Evolutionary conservation across 2,888 invertebrate genomes (phyloP), one percentile per base, ranked within the genome.

Genomic region (Arctia plantaginis): DNA sequence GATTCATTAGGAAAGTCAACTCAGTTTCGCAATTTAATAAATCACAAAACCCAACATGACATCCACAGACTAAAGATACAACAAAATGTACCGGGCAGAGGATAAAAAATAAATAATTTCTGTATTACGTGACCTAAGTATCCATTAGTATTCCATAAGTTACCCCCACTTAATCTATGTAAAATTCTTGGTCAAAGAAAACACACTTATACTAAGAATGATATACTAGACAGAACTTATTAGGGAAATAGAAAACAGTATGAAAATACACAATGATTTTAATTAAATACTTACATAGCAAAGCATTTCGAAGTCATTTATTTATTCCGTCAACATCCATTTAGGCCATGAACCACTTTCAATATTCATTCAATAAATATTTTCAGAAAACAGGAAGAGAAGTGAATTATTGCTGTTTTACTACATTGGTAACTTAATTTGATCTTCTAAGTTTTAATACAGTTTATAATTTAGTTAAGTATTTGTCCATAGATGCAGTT

Each of bases 261-360:
- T 44, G 39, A 66, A 39, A 59, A 59, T 44, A 30, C 33, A 27
- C 51, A n/a, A 6, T 23, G 1, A 69, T 66, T 55, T 69, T 65
- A 66, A 27, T n/a, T 15, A 72, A 41, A 73, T 79, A 94, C 94
- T 94, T 87, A 94, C 94, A 94, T 94, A 94, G 85, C 94, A 94
- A 85, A 94, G 94, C 94, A 94, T 94, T 85, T 88, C 90, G 89
- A 81, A 80, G 78, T 80, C 82, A 89, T 89, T 82, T 88, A 90
- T 85, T 84, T 83, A 83, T 75, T 78, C 80, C 79, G 73, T 76
- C 76, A 77, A 77, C 78, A 80, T 84, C 80, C 85, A 83, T 82
- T 79, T 77, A 71, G n/a, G 55, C 72, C 47, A 77, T 71, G 62
- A 76, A 69, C 72, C 82, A 84, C 81, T 83, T 78, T 67, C 66